Conservation (phyloP, 1,140 invertebrate species). For the Pseudomyrmex gracilis region DNA sequence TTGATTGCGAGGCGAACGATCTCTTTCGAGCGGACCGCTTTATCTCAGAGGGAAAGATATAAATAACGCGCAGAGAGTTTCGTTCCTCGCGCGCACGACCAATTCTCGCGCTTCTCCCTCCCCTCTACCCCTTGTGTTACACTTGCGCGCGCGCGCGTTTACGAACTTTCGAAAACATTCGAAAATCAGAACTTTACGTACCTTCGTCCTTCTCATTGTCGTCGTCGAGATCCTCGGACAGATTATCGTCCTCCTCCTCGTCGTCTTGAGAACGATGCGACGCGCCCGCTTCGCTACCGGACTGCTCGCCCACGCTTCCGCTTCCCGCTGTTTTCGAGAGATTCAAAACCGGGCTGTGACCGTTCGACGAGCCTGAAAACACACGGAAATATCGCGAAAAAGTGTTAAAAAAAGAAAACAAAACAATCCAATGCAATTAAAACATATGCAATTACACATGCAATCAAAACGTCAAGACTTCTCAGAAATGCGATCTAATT, state of each 20-base stretch:
- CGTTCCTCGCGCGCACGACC: background rate
- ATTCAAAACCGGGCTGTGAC: constrained; percentile 95
- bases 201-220: constrained; percentile 95
- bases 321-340: constrained; percentile 93
- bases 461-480: background rate
- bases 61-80: constrained; percentile 15
- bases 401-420: background rate
- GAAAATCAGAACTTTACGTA: constrained; percentile 78
- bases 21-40: constrained; percentile 7
- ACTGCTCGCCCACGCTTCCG: constrained; percentile 88
- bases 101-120: background rate
- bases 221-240: constrained; percentile 92
- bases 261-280: constrained; percentile 88
- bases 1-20: constrained; percentile 63
- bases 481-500: too few species aligned
- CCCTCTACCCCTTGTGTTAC: too few species aligned
- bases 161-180: too few species aligned
- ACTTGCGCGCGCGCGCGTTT: too few species aligned
- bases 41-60: constrained; percentile 28
- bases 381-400: background rate
- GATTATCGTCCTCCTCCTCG: constrained; percentile 91
- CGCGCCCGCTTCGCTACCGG: constrained; percentile 87
- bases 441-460: background rate
- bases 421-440: background rate
- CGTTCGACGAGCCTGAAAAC: constrained; percentile 91